Base-by-base conservation (phyloP, 2,113 vertebrate species). In the Rhegmatorhina hoffmannsi region DNA sequence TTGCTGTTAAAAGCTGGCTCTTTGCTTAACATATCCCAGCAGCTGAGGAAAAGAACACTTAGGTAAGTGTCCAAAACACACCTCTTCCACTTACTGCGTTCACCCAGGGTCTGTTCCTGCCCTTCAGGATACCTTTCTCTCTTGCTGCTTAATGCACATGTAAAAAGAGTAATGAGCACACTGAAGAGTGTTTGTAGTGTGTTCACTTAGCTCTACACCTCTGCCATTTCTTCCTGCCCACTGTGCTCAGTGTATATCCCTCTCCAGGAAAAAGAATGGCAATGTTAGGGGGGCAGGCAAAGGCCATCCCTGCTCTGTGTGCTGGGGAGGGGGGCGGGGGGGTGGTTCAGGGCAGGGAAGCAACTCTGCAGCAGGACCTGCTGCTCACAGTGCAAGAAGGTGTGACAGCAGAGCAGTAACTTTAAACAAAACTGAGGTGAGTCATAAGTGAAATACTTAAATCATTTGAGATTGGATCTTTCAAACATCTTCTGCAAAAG, bases 1-100 rank as follows among this genome's bases (percentile, higher is more conserved):
- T 94, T 59, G 43, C 77, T 78, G 55, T 34, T 97, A 89, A 82
- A 77, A 89, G 50, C 75, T n/a, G 79, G 49, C 55, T 81, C n/a
- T 70, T 76, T 93, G 47, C 80, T 91, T 78, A 43, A 34, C 11
- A 44, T 23, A 66, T 47, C 56, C 52, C 84, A 76, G 83, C 47
- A 92, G 89, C 34, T 8, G 53, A 89, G 83, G 69, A 68, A 58
- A 49, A 76, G 11, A 26, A 3, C 34, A 29, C 24, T 66, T 66
- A 55, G 36, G 73, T 89, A 69, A 75, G 36, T 6, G 26, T 81
- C 70, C 83, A 70, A 80, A 93, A 19, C 0, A 47, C 81, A 26
- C 19, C 49, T 80, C 62, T 69, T 49, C 40, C 77, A 13, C 40
- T 55, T 69, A 21, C 33, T 87, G 31, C 63, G 10, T 52, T 74